Evolutionary conservation across 1,140 invertebrate species (phyloP).

Genomic region (Calliopsis andreniformis): DNA sequence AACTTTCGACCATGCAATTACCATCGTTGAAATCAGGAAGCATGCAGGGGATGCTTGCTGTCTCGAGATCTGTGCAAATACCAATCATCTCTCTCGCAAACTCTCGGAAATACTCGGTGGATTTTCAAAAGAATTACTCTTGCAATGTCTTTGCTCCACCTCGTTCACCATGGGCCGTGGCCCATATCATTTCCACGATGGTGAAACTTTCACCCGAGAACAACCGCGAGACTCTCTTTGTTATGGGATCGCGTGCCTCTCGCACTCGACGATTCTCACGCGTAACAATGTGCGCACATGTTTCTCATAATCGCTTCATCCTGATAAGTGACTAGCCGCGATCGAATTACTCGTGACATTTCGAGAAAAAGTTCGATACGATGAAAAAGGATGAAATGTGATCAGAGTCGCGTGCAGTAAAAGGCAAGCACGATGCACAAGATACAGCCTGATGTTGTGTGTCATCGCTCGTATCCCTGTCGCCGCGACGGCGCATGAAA

Average conservation of each 20-base stretch:
- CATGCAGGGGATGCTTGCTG: too few species aligned
- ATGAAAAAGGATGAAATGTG: not conserved
- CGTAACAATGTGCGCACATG: too few species aligned
- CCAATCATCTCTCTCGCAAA: not conserved
- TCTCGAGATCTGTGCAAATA: not conserved
- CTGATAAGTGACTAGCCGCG: too few species aligned
- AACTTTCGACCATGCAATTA: not conserved
- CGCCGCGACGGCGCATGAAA: not conserved
- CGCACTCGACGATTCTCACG: constrained; percentile 57
- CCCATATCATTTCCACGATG: constrained; percentile 60
- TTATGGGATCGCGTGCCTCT: constrained; percentile 48
- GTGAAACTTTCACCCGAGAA: constrained; percentile 68
- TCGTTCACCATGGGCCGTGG: not conserved
- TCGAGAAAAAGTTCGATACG: not conserved
- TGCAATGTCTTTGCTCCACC: constrained; percentile 59
- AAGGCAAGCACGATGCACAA: constrained; percentile 5
- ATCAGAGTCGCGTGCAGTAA: not conserved
- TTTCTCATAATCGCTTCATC: too few species aligned
- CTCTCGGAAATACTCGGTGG: not conserved
- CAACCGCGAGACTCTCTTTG: constrained; percentile 50
- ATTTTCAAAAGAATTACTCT: constrained; percentile 11
- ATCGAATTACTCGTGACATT: not conserved
- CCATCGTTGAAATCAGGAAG: not conserved
- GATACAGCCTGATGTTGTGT: not conserved
- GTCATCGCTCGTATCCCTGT: constrained; percentile 8